Percentiles rank a stretch among this genome's conserved stretches.
Conservation (phyloP, 2,888 invertebrate genomes). For the Malthinus seriepunctatus region DNA sequence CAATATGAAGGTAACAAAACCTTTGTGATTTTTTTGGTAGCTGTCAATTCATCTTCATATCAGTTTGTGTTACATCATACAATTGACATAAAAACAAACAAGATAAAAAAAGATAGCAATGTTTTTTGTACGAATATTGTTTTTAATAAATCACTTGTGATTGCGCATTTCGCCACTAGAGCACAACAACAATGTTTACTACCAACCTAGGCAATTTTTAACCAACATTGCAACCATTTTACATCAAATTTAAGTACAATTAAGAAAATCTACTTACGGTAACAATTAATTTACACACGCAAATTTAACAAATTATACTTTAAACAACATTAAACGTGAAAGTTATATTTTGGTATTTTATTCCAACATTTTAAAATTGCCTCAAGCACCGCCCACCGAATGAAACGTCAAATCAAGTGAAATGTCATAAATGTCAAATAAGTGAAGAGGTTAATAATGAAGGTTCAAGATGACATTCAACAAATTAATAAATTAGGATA, state of each 20-base stretch:
- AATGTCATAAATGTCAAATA: slow-evolving; percentile 13
- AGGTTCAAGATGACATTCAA: not conserved
- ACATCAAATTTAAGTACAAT: not conserved
- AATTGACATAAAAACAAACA: not conserved
- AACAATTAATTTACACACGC: too few species aligned
- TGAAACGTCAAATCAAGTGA: slow-evolving; percentile 12
- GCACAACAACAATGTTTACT: slow-evolving; percentile 8
- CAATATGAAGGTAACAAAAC: slow-evolving; percentile 45
- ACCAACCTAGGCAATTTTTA: slow-evolving; percentile 8
- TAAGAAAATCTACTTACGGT: not conserved
- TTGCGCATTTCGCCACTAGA: slow-evolving; percentile 7
- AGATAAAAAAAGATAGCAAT: slow-evolving; percentile 2
- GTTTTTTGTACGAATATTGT: not conserved
- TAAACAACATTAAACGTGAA: too few species aligned
- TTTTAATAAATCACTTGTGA: not conserved
- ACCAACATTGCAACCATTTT: not conserved
- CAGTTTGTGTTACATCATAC: not conserved
- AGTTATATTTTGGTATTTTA: too few species aligned
- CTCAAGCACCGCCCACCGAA: not conserved
- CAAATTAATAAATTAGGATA: not conserved
- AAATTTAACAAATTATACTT: too few species aligned
- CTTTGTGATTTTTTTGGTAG: slow-evolving; percentile 42
- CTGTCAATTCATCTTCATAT: not conserved
- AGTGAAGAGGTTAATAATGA: slow-evolving; percentile 15
- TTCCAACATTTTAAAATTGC: not conserved